These are phyloP conservation scores for Ornithorhynchus anatinus DNA, from an alignment of 2,113 vertebrate genomes.

Conservation along the genomic window DNA sequence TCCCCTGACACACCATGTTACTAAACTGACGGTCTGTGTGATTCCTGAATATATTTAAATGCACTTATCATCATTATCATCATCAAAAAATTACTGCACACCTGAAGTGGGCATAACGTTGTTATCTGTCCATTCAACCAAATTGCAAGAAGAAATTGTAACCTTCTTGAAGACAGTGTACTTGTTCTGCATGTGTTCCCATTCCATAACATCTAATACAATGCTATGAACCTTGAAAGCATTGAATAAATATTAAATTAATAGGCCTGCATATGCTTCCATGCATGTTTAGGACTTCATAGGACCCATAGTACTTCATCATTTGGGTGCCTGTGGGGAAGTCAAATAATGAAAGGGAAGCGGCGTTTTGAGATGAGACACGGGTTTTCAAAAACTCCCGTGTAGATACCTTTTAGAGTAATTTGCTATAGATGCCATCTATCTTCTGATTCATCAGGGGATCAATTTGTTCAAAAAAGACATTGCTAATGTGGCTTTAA, in stretches of 20 bases:
- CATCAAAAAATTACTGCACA: no score
- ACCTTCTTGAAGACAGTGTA: background rate
- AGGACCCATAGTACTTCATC: background rate
- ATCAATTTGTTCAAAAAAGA: no score
- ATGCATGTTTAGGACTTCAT: background rate
- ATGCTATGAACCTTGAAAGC: background rate
- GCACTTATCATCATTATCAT: no score
- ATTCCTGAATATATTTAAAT: no score
- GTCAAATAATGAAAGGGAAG: no score
- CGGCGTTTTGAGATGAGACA: background rate
- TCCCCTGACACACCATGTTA: background rate
- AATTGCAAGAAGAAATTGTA: no score
- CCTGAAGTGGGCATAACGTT: no score
- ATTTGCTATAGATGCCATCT: conserved; percentile 31
- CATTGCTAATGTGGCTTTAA: conserved; percentile 20
- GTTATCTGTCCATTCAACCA: no score
- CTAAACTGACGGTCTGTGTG: background rate
- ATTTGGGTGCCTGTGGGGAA: background rate
- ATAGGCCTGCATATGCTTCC: background rate
- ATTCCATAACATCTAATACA: background rate
- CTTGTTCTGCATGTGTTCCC: background rate
- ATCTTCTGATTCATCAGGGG: conserved; percentile 32
- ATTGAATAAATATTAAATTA: background rate
- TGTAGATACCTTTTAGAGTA: background rate
- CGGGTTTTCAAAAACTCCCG: background rate